Evolutionary conservation across 2,888 invertebrate species (phyloP).

Genomic region (Dione juno): DNA sequence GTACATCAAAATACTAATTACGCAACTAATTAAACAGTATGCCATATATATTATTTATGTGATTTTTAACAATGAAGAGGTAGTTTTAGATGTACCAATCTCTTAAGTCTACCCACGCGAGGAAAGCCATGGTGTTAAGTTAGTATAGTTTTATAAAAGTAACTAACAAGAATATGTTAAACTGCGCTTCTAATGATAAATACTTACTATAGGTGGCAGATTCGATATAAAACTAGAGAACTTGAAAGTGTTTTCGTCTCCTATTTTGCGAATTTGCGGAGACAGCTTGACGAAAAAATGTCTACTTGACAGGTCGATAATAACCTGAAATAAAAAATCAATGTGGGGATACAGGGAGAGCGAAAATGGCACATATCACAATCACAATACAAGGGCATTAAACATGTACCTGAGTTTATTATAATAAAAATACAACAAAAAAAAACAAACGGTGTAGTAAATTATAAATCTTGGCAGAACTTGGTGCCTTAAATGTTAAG

Average conservation of each 20-base stretch:
- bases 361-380: constrained; percentile 38
- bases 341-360: constrained; percentile 61
- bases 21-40: constrained; percentile 1
- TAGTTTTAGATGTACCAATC: constrained; percentile 24
- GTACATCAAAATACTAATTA: background rate
- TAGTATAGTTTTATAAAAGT: constrained; percentile 29
- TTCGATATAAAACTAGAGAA: constrained; percentile 82
- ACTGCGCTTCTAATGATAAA: background rate
- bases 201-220: constrained; percentile 82
- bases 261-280: constrained; percentile 81
- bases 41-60: background rate
- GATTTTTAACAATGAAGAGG: constrained; percentile 9
- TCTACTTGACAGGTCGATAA: constrained; percentile 82
- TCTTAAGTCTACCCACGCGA: constrained; percentile 44
- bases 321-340: constrained; percentile 83
- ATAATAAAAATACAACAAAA: constrained; percentile 39
- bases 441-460: constrained; percentile 32
- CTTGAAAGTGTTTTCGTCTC: constrained; percentile 82
- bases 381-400: constrained; percentile 40
- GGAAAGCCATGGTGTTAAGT: constrained; percentile 37
- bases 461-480: constrained; percentile 31
- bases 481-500: constrained; percentile 39
- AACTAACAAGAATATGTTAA: constrained; percentile 21
- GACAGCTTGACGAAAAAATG: constrained; percentile 77
- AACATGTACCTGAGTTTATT: constrained; percentile 42